These are phyloP conservation scores for Vanessa tameamea DNA, from an alignment of 1,140 invertebrate species.

Conservation along the genomic window DNA sequence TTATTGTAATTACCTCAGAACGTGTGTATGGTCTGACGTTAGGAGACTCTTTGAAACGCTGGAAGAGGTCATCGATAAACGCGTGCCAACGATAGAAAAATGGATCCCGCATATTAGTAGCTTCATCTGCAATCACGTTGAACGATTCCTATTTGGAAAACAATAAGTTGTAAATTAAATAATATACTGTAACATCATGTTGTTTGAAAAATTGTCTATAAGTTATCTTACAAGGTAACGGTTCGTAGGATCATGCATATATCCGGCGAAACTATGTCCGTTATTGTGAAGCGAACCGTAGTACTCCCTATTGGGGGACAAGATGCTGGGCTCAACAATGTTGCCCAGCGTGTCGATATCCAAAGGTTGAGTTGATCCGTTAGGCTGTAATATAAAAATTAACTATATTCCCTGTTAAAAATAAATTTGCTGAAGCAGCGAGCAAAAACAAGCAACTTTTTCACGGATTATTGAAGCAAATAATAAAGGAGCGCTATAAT, in stretches of 20 bases:
- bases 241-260: slow-evolving; percentile 83
- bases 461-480: no score
- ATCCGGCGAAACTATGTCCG: slow-evolving; percentile 83
- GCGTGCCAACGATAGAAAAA: slow-evolving; percentile 87
- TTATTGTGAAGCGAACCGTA: slow-evolving; percentile 86
- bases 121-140: slow-evolving; percentile 84
- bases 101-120: slow-evolving; percentile 86
- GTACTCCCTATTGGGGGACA: slow-evolving; percentile 81
- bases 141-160: slow-evolving; percentile 78
- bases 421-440: no score
- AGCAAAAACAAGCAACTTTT: no score
- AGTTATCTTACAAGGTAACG: slow-evolving; percentile 78
- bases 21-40: slow-evolving; percentile 83
- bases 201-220: no score
- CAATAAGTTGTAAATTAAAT: slow-evolving; percentile 1
- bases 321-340: slow-evolving; percentile 82
- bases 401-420: no score
- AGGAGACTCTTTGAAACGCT: slow-evolving; percentile 82
- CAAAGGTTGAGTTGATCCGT: slow-evolving; percentile 66
- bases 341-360: slow-evolving; percentile 85
- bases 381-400: slow-evolving; percentile 51
- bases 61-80: slow-evolving; percentile 84
- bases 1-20: slow-evolving; percentile 69
- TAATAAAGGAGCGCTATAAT: no score
- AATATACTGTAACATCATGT: not conserved